phyloP scores from a whole-genome alignment of 1,140 invertebrate genomes.

The Lasioglossum baleicum region DNA sequence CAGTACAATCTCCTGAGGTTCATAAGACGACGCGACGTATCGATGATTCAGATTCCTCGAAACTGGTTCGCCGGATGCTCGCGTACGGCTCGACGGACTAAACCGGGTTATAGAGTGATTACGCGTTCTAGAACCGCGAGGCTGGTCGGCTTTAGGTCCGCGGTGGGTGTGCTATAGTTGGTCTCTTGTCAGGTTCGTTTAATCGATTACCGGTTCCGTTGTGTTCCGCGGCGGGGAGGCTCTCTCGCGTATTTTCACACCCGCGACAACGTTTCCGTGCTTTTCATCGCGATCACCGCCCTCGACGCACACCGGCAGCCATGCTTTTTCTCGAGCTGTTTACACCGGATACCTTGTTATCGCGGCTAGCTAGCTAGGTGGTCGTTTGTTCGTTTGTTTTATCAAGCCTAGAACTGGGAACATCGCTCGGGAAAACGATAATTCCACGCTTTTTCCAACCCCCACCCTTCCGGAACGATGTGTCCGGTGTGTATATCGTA shows the following conservation, averaged over 20 bases:
- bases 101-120: slow-evolving; percentile 58
- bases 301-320: neutral
- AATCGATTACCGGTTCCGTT: slow-evolving; percentile 51
- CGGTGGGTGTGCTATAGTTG: neutral
- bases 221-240: slow-evolving; percentile 47
- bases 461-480: slow-evolving; percentile 6
- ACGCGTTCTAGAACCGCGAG: slow-evolving; percentile 34
- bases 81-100: slow-evolving; percentile 18
- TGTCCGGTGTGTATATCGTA: slow-evolving; percentile 28
- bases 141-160: slow-evolving; percentile 18
- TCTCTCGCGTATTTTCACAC: slow-evolving; percentile 12
- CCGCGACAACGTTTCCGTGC: neutral
- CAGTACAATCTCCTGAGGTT: too few relatives aligned
- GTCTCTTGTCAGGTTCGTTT: slow-evolving; percentile 44
- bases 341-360: too few relatives aligned
- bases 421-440: slow-evolving; percentile 16
- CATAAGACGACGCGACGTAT: neutral
- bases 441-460: neutral
- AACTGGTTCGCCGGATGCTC: slow-evolving; percentile 44
- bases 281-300: neutral
- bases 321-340: slow-evolving; percentile 8
- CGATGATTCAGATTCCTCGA: slow-evolving; percentile 19
- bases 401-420: neutral
- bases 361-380: neutral
- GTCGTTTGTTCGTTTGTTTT: neutral